Evolutionary conservation across 2,888 invertebrate genomes (phyloP).

Genomic region (Apodemia hepburni): DNA sequence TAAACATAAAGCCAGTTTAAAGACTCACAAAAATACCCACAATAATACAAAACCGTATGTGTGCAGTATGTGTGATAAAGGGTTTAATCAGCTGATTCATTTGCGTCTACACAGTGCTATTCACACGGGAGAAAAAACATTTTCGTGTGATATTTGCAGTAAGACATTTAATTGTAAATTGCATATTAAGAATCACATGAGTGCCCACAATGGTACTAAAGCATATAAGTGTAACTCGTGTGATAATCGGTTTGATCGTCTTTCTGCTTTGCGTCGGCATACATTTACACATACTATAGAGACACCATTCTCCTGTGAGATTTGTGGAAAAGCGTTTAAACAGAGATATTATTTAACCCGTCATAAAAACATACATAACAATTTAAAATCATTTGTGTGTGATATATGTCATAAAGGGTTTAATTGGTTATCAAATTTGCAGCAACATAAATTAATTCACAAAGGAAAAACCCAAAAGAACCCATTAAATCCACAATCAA

Average conservation of each 20-base stretch:
- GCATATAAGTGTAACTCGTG: neutral
- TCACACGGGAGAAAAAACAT: neutral
- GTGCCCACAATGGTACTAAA: neutral
- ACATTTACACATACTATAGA: constrained; percentile 1
- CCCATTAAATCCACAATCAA: neutral
- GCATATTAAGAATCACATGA: neutral
- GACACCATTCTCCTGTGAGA: constrained; percentile 10
- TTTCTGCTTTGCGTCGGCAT: constrained; percentile 1
- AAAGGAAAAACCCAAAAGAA: neutral
- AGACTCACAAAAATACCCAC: no score
- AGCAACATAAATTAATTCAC: neutral
- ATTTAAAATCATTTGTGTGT: constrained; percentile 9
- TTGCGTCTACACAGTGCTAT: neutral
- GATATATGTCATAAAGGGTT: constrained; percentile 7
- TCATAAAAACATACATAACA: neutral
- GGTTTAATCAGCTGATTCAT: no score
- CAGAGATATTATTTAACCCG: neutral
- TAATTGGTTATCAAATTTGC: neutral
- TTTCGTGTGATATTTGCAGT: neutral
- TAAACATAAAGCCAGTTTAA: neutral
- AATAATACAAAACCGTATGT: no score
- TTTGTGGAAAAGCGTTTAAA: constrained; percentile 7
- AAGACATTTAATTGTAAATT: neutral
- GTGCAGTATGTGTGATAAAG: no score
- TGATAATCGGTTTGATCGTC: neutral